Evolutionary conservation across 2,888 invertebrate species (phyloP), one percentile per base, ranked within the genome.

Genomic region (Pheosia tremula): DNA sequence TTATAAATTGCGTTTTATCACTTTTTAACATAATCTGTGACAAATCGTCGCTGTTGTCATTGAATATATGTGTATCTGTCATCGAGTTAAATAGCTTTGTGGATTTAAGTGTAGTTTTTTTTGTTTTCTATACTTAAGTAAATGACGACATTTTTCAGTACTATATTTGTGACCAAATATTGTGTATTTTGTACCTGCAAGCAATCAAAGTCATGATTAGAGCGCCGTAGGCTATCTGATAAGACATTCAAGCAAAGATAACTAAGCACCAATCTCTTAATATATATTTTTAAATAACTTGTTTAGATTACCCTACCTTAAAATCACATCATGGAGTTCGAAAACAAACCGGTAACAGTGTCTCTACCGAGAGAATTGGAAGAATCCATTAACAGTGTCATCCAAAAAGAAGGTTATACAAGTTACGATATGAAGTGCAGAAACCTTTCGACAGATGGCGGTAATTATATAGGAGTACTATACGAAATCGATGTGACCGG

Each of bases 401-500:
- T 78, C 37, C 64, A 71, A 45, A 67, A 61, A 36, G 78, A 81
- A 65, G 71, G 69, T 5, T 85, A 79, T 57, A 47, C 63, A 3
- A 63, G 61, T 0, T 72, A 79, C 50, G 62, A 75, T 56, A 66
- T 83, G 5, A 24, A 59, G 13, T 71, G 66, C 13, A 75, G 68
- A n/a, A 77, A 70, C 54, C 55, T 86, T 6, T 72, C 79, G 0
- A 67, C 82, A 3, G 75, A 68, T 8, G 82, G 83, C 9, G 80
- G 78, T 6, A 84, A 84, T 49, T 88, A 76, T 56, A 78, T 87
- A 61, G 86, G 82, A 3, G 57, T 72, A 9, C 47, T 87, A 3
- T 85, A 77, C 49, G 82, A 83, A 78, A 71, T 86, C 8, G 70
- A 83, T 52, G 55, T 86, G 10, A 75, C 67, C 69, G 85, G 84